Percentiles rank a stretch among this genome's conserved stretches.
These are phyloP conservation scores for Sphaerophoria rueppellii DNA, from an alignment of 2,888 invertebrate genomes.

Conservation along the genomic window DNA sequence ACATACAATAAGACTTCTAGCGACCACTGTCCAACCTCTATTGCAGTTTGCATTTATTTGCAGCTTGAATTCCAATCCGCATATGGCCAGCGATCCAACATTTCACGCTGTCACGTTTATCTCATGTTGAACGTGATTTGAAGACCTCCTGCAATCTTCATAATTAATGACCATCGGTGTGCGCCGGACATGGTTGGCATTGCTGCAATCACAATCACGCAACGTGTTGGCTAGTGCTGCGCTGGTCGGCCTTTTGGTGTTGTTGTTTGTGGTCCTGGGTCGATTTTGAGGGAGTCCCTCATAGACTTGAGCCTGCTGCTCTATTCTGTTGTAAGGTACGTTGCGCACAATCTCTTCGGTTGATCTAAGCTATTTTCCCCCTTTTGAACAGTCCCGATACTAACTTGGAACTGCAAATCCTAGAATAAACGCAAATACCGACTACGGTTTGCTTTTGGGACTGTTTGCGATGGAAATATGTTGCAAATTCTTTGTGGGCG, in stretches of 20 bases:
- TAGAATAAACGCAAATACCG: constrained; percentile 37
- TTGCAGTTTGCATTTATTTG: constrained; percentile 24
- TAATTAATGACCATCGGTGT: constrained; percentile 72
- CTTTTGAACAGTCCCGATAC: constrained; percentile 50
- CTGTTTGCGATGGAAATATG: constrained; percentile 39
- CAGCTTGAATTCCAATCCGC: constrained; percentile 72
- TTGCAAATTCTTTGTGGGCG: constrained; percentile 72
- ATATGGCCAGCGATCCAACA: constrained; percentile 73
- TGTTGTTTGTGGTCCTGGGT: background rate
- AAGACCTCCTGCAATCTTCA: constrained; percentile 76
- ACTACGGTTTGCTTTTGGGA: constrained; percentile 3
- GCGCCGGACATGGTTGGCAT: constrained; percentile 58
- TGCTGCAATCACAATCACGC: constrained; percentile 71
- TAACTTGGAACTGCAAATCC: constrained; percentile 31
- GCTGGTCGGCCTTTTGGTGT: background rate
- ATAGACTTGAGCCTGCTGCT: constrained; percentile 56
- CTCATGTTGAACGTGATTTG: constrained; percentile 75
- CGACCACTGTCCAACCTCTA: background rate
- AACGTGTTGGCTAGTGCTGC: constrained; percentile 28
- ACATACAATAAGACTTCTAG: too few relatives aligned
- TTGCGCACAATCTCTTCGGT: constrained; percentile 57
- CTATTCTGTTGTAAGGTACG: constrained; percentile 50
- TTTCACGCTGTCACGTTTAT: constrained; percentile 76
- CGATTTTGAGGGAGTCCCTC: constrained; percentile 33
- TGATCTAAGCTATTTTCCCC: constrained; percentile 66